Conservation (phyloP, 2,888 invertebrate genomes). For the Mimas tiliae region DNA sequence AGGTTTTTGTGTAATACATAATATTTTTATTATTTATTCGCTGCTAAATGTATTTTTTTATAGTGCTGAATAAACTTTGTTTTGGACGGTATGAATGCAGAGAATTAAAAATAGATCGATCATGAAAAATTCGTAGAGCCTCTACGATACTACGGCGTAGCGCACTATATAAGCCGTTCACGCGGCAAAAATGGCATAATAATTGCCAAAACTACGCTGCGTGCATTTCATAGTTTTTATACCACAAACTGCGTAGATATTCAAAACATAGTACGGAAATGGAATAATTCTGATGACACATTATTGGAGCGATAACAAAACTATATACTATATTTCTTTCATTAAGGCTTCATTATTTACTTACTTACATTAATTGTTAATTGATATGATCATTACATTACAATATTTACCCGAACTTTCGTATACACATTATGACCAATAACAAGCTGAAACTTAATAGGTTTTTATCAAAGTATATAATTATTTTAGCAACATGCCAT, state of each 20-base stretch:
- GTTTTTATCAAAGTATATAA: too few relatives aligned
- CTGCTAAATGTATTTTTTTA: not conserved
- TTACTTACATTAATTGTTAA: too few relatives aligned
- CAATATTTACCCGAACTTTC: too few relatives aligned
- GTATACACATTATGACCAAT: too few relatives aligned
- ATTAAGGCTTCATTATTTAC: too few relatives aligned
- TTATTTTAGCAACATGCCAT: too few relatives aligned
- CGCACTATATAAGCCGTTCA: slow-evolving; percentile 17
- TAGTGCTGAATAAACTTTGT: not conserved
- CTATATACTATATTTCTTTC: too few relatives aligned
- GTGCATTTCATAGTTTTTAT: slow-evolving; percentile 2
- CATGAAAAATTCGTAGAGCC: slow-evolving; percentile 27
- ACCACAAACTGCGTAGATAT: not conserved
- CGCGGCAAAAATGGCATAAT: slow-evolving; percentile 40
- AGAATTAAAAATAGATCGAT: slow-evolving; percentile 20
- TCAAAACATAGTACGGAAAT: not conserved
- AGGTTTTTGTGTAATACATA: not conserved
- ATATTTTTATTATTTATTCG: not conserved
- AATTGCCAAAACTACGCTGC: slow-evolving; percentile 37
- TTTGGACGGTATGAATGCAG: not conserved
- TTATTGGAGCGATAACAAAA: not conserved
- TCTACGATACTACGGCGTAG: slow-evolving; percentile 29
- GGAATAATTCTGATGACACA: not conserved
- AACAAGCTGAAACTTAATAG: too few relatives aligned
- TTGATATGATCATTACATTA: too few relatives aligned